These are phyloP conservation scores for Bombus pyrosoma DNA, from an alignment of 1,140 invertebrate species.

Conservation along the genomic window DNA sequence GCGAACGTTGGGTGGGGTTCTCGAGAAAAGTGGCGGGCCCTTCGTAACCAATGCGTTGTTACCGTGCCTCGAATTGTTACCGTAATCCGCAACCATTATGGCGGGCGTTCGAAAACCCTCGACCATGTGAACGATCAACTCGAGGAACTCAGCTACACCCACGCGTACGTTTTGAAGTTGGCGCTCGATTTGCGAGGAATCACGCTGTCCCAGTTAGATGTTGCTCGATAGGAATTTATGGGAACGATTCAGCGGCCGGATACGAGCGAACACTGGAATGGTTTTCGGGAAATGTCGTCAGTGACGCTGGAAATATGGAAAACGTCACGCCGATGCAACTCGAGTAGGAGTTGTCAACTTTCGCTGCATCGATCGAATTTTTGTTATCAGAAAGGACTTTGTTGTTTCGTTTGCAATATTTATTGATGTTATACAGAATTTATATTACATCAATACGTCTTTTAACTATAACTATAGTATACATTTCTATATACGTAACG, in stretches of 20 bases:
- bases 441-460: too few relatives aligned
- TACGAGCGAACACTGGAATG: neutral
- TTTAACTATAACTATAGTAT: too few relatives aligned
- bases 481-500: too few relatives aligned
- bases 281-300: neutral
- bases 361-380: neutral
- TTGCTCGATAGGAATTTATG: neutral
- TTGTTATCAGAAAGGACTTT: too few relatives aligned
- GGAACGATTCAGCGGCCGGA: neutral
- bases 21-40: conserved; percentile 30
- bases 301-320: neutral
- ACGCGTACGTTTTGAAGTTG: neutral
- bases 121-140: conserved; percentile 1
- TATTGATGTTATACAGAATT: too few relatives aligned
- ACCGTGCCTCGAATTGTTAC: conserved; percentile 30
- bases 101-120: neutral
- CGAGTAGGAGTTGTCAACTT: neutral
- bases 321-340: neutral
- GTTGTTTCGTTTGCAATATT: too few relatives aligned
- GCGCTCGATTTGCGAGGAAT: neutral
- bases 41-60: conserved; percentile 27
- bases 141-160: neutral
- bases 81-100: conserved; percentile 20
- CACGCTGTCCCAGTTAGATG: neutral
- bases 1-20: conserved; percentile 51